Conservation (phyloP, 2,113 vertebrate genomes). For the Taxidea taxus region DNA sequence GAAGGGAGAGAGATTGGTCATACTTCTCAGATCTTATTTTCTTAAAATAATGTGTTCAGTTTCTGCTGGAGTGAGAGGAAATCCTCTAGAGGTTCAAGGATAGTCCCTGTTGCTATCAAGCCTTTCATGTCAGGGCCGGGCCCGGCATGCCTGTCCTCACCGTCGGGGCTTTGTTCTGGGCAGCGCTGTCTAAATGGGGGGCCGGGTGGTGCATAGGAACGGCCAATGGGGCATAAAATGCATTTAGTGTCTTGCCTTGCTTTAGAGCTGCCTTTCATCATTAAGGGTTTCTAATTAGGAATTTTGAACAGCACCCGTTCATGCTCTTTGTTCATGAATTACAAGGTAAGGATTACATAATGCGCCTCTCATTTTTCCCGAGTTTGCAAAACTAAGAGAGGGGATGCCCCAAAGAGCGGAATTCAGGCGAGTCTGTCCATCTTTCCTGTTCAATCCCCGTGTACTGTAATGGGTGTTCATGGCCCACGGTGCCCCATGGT, state of each 20-base stretch:
- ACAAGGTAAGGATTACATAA: neutral
- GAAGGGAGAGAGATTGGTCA: neutral
- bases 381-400: neutral
- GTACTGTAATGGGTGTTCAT: neutral
- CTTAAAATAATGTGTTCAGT: neutral
- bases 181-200: neutral
- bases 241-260: neutral
- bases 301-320: neutral
- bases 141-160: neutral
- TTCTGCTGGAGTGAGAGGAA: neutral
- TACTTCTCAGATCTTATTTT: conserved; percentile 29
- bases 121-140: neutral
- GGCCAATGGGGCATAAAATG: neutral
- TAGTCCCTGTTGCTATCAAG: neutral
- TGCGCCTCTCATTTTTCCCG: neutral
- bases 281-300: conserved; percentile 42
- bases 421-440: neutral
- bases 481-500: neutral
- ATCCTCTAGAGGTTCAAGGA: neutral
- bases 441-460: neutral
- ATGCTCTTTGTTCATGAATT: neutral
- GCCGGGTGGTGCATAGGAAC: rapidly evolving
- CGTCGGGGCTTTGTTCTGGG: neutral
- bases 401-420: neutral
- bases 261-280: neutral